A percentile compares a stretch with the other conserved stretches of the same genome.
Conservation (phyloP, 2,888 invertebrate genomes). For the Diloba caeruleocephala region DNA sequence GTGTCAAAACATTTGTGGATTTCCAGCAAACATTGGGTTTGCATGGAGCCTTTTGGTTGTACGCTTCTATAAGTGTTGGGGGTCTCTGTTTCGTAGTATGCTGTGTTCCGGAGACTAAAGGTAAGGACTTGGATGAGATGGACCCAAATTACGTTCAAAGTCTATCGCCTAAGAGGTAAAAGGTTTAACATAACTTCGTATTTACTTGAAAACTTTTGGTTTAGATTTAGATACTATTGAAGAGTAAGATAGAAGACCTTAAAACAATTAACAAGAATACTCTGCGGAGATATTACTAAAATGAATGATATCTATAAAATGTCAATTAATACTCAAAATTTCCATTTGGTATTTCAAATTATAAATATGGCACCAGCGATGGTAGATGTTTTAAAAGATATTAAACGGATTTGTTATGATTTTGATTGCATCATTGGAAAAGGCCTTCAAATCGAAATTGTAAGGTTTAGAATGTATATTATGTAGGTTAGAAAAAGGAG, state of each 20-base stretch:
- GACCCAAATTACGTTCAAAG: conserved; percentile 91
- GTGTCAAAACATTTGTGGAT: conserved; percentile 96
- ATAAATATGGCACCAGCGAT: neutral
- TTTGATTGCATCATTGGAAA: conserved; percentile 20
- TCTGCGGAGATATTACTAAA: neutral
- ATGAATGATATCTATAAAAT: neutral
- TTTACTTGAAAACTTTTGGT: conserved; percentile 49
- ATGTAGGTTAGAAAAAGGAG: conserved; percentile 29
- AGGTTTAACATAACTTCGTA: conserved; percentile 36
- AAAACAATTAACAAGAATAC: neutral
- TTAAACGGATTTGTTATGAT: neutral
- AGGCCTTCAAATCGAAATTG: conserved; percentile 12
- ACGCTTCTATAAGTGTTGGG: conserved; percentile 94
- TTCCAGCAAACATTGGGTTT: conserved; percentile 93
- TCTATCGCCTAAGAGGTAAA: conserved; percentile 83
- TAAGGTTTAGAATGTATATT: conserved; percentile 11
- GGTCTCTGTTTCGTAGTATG: conserved; percentile 95
- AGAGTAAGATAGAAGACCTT: neutral
- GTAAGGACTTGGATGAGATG: conserved; percentile 96
- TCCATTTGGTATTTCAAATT: neutral
- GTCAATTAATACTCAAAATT: conserved; percentile 1
- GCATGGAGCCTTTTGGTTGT: conserved; percentile 96
- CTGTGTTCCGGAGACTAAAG: conserved; percentile 97
- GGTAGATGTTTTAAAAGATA: neutral
- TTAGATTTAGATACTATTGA: conserved; percentile 40